Evolutionary conservation across 2,797 vertebrate species (phyloP).

Genomic region (Toxotes lorentzi): DNA sequence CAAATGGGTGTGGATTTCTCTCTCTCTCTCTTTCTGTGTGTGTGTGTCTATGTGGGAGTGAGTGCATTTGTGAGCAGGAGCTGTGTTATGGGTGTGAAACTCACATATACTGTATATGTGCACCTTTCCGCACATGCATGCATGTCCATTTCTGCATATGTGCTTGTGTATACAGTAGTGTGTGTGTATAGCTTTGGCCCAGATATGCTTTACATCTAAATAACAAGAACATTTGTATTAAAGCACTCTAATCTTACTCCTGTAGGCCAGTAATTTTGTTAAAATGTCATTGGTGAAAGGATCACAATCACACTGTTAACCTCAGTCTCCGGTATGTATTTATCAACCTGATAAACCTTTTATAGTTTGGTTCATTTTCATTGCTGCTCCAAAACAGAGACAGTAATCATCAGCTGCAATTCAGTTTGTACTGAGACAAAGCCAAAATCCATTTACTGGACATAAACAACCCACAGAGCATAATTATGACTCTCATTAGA

Average conservation of each 20-base stretch:
- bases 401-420: conserved; percentile 39
- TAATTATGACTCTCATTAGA: conserved; percentile 57
- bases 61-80: neutral
- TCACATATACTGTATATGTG: neutral
- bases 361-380: conserved; percentile 36
- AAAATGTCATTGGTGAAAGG: conserved; percentile 26
- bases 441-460: conserved; percentile 48
- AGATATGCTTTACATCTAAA: conserved; percentile 44
- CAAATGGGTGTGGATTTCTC: conserved; percentile 58
- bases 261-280: conserved; percentile 22
- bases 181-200: conserved; percentile 6
- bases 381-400: conserved; percentile 20
- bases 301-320: conserved; percentile 47
- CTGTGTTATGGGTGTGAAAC: conserved; percentile 12
- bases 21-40: conserved; percentile 8
- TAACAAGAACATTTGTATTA: conserved; percentile 66
- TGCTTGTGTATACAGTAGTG: neutral
- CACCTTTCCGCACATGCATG: conserved; percentile 1
- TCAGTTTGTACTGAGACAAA: conserved; percentile 43
- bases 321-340: conserved; percentile 30
- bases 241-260: conserved; percentile 39
- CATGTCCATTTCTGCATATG: neutral
- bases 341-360: conserved; percentile 40
- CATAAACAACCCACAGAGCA: conserved; percentile 48
- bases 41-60: conserved; percentile 4